phyloP scores from a whole-genome alignment of 2,797 vertebrate genomes.

The Hydrolagus colliei region DNA sequence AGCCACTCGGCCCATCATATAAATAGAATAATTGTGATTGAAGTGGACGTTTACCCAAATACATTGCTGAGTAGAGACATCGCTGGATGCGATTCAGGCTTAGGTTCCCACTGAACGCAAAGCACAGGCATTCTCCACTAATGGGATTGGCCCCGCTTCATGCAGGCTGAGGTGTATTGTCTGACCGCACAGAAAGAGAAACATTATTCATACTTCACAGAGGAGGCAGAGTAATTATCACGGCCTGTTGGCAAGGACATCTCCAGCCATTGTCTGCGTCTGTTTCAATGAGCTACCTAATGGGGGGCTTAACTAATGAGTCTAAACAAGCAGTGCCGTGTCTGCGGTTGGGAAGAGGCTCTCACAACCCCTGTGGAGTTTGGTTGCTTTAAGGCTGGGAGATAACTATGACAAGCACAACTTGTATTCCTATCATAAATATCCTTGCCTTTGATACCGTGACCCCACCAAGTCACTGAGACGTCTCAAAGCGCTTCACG shows the following conservation, averaged over 20 bases:
- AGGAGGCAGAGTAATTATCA: slow-evolving; percentile 73
- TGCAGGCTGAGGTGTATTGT: slow-evolving; percentile 64
- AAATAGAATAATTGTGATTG: slow-evolving; percentile 32
- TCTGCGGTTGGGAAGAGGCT: slow-evolving; percentile 51
- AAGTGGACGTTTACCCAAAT: slow-evolving; percentile 35
- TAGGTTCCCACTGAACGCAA: slow-evolving; percentile 34
- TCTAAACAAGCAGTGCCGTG: slow-evolving; percentile 62
- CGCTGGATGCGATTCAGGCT: neutral
- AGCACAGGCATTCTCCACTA: slow-evolving; percentile 63
- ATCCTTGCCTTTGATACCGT: neutral
- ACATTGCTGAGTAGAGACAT: slow-evolving; percentile 38
- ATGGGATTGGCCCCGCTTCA: slow-evolving; percentile 74
- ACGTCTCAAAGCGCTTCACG: no score
- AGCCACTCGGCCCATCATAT: slow-evolving; percentile 22
- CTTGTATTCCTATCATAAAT: slow-evolving; percentile 35
- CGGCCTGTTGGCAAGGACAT: slow-evolving; percentile 67
- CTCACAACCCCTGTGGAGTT: slow-evolving; percentile 53
- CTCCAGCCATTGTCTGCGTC: slow-evolving; percentile 68
- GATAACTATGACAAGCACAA: slow-evolving; percentile 43
- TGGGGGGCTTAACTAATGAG: slow-evolving; percentile 63
- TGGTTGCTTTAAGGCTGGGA: slow-evolving; percentile 53
- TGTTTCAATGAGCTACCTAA: slow-evolving; percentile 70
- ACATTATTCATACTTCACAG: slow-evolving; percentile 72
- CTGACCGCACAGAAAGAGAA: slow-evolving; percentile 67
- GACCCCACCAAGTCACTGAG: no score